phyloP scores from a whole-genome alignment of 2,797 vertebrate genomes.

The Spinibarbus caldwelli region DNA sequence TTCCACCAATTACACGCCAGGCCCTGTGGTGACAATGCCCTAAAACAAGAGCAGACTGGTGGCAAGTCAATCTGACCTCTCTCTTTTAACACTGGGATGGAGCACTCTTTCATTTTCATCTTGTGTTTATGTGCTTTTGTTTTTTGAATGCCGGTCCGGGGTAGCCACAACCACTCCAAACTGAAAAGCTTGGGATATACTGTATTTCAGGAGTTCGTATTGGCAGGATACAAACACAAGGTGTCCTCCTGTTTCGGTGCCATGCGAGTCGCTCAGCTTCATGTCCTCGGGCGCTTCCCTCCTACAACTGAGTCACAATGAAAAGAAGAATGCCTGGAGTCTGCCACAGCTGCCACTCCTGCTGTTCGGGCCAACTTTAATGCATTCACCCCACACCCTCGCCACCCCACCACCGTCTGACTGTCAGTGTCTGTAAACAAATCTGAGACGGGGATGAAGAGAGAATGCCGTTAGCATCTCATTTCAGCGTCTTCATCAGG shows the following conservation, averaged over 20 bases:
- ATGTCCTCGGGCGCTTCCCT: constrained; percentile 46
- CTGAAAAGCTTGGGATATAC: constrained; percentile 28
- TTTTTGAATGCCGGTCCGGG: constrained; percentile 62
- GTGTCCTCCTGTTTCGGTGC: constrained; percentile 55
- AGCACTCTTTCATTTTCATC: constrained; percentile 78
- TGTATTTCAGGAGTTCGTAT: constrained; percentile 46
- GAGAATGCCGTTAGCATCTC: constrained; percentile 7
- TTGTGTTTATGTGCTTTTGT: constrained; percentile 54
- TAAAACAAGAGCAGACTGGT: constrained; percentile 74
- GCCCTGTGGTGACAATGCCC: constrained; percentile 78
- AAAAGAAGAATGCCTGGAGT: constrained; percentile 48
- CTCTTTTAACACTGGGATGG: constrained; percentile 63
- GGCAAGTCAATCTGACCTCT: constrained; percentile 73
- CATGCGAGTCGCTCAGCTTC: constrained; percentile 29
- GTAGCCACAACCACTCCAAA: constrained; percentile 63
- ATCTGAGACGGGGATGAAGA: constrained; percentile 11
- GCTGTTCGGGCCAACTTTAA: constrained; percentile 39
- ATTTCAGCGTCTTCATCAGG: constrained; percentile 23
- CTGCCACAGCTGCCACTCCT: constrained; percentile 45
- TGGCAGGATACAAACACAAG: constrained; percentile 45
- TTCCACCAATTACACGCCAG: constrained; percentile 77
- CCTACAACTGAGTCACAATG: constrained; percentile 46
- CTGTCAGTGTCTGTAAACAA: constrained; percentile 34
- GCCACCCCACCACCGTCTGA: background rate
- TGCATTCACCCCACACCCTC: constrained; percentile 25